These are phyloP conservation scores for Calameuta filiformis DNA, from an alignment of 2,888 invertebrate species.

Conservation along the genomic window DNA sequence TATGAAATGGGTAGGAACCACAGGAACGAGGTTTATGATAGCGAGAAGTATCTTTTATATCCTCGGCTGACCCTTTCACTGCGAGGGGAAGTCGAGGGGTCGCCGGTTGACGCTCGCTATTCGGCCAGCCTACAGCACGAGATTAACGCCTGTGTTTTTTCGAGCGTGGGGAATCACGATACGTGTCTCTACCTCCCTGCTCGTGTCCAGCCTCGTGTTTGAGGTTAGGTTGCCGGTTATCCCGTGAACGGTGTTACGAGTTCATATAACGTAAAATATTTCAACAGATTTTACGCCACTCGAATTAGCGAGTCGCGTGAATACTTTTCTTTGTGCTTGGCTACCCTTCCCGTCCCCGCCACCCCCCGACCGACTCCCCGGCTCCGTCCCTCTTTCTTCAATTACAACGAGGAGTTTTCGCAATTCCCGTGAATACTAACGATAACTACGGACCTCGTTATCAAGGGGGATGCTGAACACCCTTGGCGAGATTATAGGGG, in stretches of 20 bases:
- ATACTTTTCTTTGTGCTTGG: background rate
- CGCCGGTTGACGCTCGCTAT: background rate
- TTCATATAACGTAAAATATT: background rate
- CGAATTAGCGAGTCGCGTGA: background rate
- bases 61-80: background rate
- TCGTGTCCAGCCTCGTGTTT: background rate
- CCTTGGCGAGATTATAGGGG: background rate
- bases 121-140: background rate
- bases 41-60: conserved; percentile 4
- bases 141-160: background rate
- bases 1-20: background rate
- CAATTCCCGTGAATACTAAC: background rate
- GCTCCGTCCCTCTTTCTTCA: background rate
- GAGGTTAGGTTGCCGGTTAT: background rate
- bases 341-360: background rate
- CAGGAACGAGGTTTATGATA: background rate
- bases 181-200: background rate
- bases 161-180: background rate
- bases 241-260: background rate
- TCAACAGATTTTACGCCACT: background rate
- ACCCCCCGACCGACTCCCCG: too few relatives aligned
- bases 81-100: background rate
- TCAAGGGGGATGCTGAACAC: background rate
- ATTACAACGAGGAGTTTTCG: background rate
- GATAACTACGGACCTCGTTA: background rate